Evolutionary conservation across 2,113 vertebrate species (phyloP), one percentile per base, ranked within the genome.

Genomic region (Tachysurus fulvidraco): DNA sequence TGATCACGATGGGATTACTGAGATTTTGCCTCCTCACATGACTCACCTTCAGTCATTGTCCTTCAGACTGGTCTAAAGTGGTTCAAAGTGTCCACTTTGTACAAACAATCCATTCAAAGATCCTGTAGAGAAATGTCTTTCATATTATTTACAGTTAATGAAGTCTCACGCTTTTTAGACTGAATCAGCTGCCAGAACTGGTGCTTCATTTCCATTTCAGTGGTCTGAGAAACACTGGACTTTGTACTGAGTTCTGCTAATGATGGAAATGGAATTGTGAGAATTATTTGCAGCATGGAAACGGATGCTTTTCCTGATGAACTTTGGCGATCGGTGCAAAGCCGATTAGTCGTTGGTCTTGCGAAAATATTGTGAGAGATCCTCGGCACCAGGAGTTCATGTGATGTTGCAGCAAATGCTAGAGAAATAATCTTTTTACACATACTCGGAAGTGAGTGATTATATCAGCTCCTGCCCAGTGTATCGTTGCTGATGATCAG

Each of bases 1-100:
- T 21, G 57, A 41, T 86, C 52, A 23, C n/a, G 74, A 85, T 85
- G 87, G 81, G 46, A 71, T 44, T 85, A 85, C 83, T 36, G 60
- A 60, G 67, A 36, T 67, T 67, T 77, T 67, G 44, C 84, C 76
- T 80, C 17, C 81, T 77, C 73, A 84, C 65, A 81, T 62, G 81
- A 88, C 71, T 85, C 85, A 67, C 41, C 30, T 69, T 52, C 30
- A 62, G 2, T 82, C 81, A 54, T 60, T 28, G 14, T 81, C 77
- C 52, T 78, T 54, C 36, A 36, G 2, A 36, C 36, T 36, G 36
- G 36, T 36, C 36, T 28, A 71, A 65, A 69, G 36, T 25, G 84
- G 44, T 50, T 8, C 13, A 77, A 85, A 85, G 30, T 55, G 73
- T 85, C n/a, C 12, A 77, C 54, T 44, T 60, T 44, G 41, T 76